Evolutionary conservation across 2,888 invertebrate genomes (phyloP).

Genomic region (Dysmachus trigonus): DNA sequence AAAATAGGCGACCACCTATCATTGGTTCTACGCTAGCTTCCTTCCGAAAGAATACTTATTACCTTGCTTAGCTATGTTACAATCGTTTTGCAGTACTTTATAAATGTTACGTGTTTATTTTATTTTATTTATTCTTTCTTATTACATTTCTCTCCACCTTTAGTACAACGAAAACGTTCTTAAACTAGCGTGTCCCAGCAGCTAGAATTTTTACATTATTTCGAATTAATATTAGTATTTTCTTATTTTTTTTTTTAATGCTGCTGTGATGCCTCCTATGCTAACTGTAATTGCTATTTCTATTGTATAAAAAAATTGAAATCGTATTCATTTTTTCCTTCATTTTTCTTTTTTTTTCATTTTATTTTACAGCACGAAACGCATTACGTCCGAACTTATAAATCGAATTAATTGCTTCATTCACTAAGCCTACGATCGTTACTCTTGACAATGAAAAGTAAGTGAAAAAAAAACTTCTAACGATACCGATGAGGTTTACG

Average conservation of each 20-base stretch:
- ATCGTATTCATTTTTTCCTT: too few species aligned
- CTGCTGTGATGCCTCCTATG: neutral
- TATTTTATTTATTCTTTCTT: neutral
- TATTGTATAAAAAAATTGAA: constrained; percentile 14
- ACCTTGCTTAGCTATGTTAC: neutral
- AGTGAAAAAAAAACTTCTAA: neutral
- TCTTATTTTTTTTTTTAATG: neutral
- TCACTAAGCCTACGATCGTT: neutral
- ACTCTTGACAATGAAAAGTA: neutral
- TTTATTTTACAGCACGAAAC: neutral
- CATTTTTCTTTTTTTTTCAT: too few species aligned
- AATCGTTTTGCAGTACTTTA: neutral
- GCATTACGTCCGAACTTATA: neutral
- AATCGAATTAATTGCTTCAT: constrained; percentile 4
- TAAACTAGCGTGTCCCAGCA: neutral
- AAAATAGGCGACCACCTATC: constrained; percentile 3
- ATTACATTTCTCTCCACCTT: neutral
- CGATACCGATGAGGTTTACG: neutral
- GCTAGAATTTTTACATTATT: neutral
- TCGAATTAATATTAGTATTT: too few species aligned
- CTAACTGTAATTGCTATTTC: neutral
- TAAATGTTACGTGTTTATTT: neutral
- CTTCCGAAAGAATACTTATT: constrained; percentile 1
- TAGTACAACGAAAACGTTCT: neutral
- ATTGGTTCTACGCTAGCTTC: constrained; percentile 20